A percentile compares a stretch with the other conserved stretches of the same genome.
These are phyloP conservation scores for Takifugu flavidus DNA, from an alignment of 2,113 vertebrate genomes.

Conservation along the genomic window DNA sequence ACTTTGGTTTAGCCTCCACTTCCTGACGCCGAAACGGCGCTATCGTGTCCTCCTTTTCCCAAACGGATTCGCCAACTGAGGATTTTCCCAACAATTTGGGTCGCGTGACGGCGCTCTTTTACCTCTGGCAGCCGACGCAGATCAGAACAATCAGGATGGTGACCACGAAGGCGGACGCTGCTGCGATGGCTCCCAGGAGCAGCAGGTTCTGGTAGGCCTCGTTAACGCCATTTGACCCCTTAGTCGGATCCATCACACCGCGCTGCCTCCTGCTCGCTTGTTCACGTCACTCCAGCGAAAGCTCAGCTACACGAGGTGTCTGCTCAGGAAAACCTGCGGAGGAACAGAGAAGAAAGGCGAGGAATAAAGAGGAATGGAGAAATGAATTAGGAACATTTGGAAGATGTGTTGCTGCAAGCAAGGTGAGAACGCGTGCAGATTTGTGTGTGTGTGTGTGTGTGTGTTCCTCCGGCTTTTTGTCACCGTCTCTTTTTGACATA, in stretches of 20 bases:
- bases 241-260: conserved; percentile 47
- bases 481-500: conserved; percentile 65
- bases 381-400: conserved; percentile 35
- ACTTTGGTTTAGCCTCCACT: conserved; percentile 8
- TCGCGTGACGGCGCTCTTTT: conserved; percentile 25
- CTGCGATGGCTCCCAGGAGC: conserved; percentile 76
- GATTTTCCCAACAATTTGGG: neutral
- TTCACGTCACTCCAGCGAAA: conserved; percentile 47
- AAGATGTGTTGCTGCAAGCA: conserved; percentile 28
- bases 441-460: conserved; percentile 11
- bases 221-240: neutral
- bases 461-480: conserved; percentile 60
- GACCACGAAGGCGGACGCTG: conserved; percentile 77
- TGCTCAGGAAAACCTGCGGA: conserved; percentile 61
- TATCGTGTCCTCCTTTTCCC: neutral
- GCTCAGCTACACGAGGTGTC: conserved; percentile 41
- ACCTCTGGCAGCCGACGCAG: conserved; percentile 79
- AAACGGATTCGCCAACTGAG: too few relatives aligned
- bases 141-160: conserved; percentile 77
- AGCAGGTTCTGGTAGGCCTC: conserved; percentile 67
- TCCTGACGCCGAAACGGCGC: neutral
- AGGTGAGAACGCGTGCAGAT: conserved; percentile 16
- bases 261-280: conserved; percentile 37
- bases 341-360: conserved; percentile 1
- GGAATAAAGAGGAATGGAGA: conserved; percentile 21